These are phyloP conservation scores for Polyommatus icarus DNA, from an alignment of 2,888 invertebrate species.

Conservation along the genomic window DNA sequence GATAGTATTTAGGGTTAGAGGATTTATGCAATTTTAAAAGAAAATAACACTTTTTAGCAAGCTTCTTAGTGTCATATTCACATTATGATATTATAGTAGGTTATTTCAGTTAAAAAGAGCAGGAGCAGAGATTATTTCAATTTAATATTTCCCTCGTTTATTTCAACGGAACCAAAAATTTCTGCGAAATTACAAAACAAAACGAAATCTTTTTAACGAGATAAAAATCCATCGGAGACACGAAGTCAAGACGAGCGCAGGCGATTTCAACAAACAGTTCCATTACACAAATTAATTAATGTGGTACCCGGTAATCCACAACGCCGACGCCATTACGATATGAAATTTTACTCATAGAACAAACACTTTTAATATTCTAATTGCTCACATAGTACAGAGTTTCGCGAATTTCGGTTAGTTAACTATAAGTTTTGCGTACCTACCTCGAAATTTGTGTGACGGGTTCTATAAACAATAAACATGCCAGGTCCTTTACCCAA, in stretches of 20 bases:
- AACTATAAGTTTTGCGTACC: constrained; percentile 41
- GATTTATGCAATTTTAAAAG: no score
- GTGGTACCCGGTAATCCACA: constrained; percentile 40
- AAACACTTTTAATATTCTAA: constrained; percentile 49
- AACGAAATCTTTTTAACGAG: constrained; percentile 26
- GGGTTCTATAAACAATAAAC: no score
- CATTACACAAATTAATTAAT: constrained; percentile 45
- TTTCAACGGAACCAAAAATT: neutral
- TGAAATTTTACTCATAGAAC: constrained; percentile 44
- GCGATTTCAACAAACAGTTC: constrained; percentile 37
- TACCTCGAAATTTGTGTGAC: constrained; percentile 34
- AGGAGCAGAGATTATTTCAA: neutral
- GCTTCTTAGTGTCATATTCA: no score
- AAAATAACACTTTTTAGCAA: no score
- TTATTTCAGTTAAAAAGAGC: no score
- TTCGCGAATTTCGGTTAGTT: constrained; percentile 42
- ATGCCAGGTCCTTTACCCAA: no score
- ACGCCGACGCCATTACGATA: constrained; percentile 43
- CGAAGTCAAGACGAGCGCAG: constrained; percentile 36
- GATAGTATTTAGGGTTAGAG: no score
- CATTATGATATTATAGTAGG: no score
- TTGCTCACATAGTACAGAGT: constrained; percentile 47
- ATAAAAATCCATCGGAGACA: constrained; percentile 36
- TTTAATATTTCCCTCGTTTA: neutral
- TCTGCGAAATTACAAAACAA: constrained; percentile 4